phyloP scores from a whole-genome alignment of 1,140 invertebrate species.

The Tetragonula clypearis region DNA sequence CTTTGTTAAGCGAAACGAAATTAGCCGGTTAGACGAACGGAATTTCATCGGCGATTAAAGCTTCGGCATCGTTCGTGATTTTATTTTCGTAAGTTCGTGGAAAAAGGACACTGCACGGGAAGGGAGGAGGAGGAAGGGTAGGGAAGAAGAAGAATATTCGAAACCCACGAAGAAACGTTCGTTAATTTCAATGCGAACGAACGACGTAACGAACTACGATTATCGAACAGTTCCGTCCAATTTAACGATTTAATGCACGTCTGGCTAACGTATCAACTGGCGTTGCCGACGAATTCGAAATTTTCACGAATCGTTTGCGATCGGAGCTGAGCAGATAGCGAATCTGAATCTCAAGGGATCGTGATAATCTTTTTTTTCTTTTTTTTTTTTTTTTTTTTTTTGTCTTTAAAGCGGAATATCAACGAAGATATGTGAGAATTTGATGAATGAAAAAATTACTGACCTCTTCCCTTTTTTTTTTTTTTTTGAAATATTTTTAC shows the following conservation, averaged over 20 bases:
- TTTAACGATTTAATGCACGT: constrained; percentile 35
- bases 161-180: constrained; percentile 44
- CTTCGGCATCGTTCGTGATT: constrained; percentile 16
- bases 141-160: constrained; percentile 10
- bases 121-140: not conserved
- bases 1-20: constrained; percentile 62
- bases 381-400: not conserved
- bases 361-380: not conserved
- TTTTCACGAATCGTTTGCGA: not conserved
- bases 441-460: too few relatives aligned
- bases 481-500: too few relatives aligned
- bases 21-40: constrained; percentile 51
- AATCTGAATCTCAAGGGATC: not conserved
- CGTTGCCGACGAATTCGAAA: constrained; percentile 19
- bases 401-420: not conserved
- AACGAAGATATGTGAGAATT: not conserved
- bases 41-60: constrained; percentile 56
- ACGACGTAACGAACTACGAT: constrained; percentile 22
- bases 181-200: constrained; percentile 45
- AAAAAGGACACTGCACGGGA: not conserved
- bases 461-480: too few relatives aligned
- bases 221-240: constrained; percentile 39
- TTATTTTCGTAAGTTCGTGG: constrained; percentile 26
- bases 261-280: not conserved
- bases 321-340: accelerated